Conservation (phyloP, 1,140 invertebrate genomes). For the Alviniconcha marisindica region DNA sequence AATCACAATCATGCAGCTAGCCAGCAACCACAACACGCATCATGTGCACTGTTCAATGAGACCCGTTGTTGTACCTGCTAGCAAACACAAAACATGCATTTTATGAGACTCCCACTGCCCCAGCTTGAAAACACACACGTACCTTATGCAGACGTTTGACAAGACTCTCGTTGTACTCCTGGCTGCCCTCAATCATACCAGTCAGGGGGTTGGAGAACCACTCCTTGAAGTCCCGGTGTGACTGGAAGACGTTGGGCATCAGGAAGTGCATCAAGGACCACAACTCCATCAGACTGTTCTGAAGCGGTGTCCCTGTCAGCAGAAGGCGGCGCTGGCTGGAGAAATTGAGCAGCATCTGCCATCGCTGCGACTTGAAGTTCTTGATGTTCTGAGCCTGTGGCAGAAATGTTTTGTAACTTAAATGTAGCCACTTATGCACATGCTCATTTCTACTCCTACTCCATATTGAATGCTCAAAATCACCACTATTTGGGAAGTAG, state of each 20-base stretch:
- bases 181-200: slow-evolving; percentile 98
- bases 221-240: slow-evolving; percentile 96
- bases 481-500: too few species aligned
- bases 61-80: too few species aligned
- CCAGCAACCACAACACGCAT: too few species aligned
- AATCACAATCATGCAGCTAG: too few species aligned
- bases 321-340: slow-evolving; percentile 95
- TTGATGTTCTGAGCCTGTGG: slow-evolving; percentile 97
- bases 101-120: too few species aligned
- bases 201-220: slow-evolving; percentile 99
- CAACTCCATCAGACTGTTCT: slow-evolving; percentile 99
- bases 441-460: too few species aligned
- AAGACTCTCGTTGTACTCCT: slow-evolving; percentile 95
- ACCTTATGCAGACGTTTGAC: slow-evolving; percentile 98
- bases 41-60: too few species aligned
- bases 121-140: slow-evolving; percentile 27
- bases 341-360: slow-evolving; percentile 98
- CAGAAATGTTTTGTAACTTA: slow-evolving; percentile 32
- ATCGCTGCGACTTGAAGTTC: slow-evolving; percentile 99
- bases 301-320: slow-evolving; percentile 98
- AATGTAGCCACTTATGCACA: too few species aligned
- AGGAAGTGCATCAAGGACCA: slow-evolving; percentile 99
- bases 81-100: too few species aligned
- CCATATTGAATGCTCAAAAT: too few species aligned
- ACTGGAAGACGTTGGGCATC: slow-evolving; percentile 99